Evolutionary conservation across 2,113 vertebrate genomes (phyloP).

Genomic region (Athene noctua): DNA sequence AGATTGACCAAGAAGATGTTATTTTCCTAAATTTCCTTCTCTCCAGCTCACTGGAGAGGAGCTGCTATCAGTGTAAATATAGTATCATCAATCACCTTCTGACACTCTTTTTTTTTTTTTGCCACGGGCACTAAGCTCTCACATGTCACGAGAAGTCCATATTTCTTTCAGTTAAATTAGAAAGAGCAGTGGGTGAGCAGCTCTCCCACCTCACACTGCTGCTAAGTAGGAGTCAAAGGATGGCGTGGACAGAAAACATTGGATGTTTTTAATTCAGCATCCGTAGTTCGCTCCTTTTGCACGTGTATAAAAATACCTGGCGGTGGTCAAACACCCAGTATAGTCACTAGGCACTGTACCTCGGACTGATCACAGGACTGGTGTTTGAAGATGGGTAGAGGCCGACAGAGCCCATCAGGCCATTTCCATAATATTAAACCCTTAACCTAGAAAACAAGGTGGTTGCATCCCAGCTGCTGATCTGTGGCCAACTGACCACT

Average conservation of each 20-base stretch:
- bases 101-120: background rate
- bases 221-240: background rate
- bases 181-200: background rate
- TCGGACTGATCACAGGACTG: background rate
- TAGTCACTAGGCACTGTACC: background rate
- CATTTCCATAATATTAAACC: background rate
- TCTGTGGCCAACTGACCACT: background rate
- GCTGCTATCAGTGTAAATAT: background rate
- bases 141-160: background rate
- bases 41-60: background rate
- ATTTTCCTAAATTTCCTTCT: background rate
- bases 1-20: background rate
- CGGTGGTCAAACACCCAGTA: background rate
- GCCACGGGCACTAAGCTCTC: background rate
- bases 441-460: background rate
- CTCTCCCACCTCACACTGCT: background rate
- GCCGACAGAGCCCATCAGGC: background rate
- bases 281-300: background rate
- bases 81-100: background rate
- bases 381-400: background rate
- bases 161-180: background rate
- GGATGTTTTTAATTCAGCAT: background rate
- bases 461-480: background rate
- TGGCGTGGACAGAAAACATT: background rate
- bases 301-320: fast-evolving